A percentile compares a stretch with the other conserved stretches of the same genome.
phyloP scores from a whole-genome alignment of 2,888 invertebrate genomes.

The Dioctria linearis region DNA sequence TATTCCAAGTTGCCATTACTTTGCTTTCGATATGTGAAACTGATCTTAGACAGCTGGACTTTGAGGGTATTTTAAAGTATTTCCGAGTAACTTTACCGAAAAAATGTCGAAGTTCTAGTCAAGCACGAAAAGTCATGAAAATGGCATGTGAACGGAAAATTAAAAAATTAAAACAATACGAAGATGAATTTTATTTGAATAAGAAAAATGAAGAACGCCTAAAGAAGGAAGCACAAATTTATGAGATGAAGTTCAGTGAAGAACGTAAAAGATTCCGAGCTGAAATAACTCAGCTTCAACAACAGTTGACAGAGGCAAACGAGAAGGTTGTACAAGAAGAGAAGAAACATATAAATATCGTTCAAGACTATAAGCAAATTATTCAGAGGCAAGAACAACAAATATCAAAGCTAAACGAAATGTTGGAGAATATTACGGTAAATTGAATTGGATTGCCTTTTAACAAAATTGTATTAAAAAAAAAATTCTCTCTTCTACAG shows the following conservation, averaged over 20 bases:
- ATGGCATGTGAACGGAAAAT: constrained; percentile 93
- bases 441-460: constrained; percentile 60
- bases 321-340: constrained; percentile 82
- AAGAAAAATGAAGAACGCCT: constrained; percentile 79
- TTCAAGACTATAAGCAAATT: constrained; percentile 93
- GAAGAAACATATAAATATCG: constrained; percentile 83
- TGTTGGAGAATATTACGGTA: constrained; percentile 77
- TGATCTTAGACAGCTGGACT: constrained; percentile 93
- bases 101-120: constrained; percentile 92
- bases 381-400: constrained; percentile 90
- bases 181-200: constrained; percentile 87
- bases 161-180: constrained; percentile 94
- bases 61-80: constrained; percentile 98
- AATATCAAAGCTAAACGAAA: constrained; percentile 77
- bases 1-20: constrained; percentile 97
- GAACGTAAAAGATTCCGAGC: constrained; percentile 72
- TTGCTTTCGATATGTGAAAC: constrained; percentile 92
- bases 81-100: constrained; percentile 98
- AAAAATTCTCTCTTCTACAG: constrained; percentile 65
- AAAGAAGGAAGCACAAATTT: constrained; percentile 78
- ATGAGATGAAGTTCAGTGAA: constrained; percentile 77
- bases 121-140: constrained; percentile 90
- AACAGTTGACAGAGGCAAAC: constrained; percentile 83
- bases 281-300: constrained; percentile 76
- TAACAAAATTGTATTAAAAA: constrained; percentile 1